Evolutionary conservation across 2,888 invertebrate genomes (phyloP).

Genomic region (Microplitis manilae): DNA sequence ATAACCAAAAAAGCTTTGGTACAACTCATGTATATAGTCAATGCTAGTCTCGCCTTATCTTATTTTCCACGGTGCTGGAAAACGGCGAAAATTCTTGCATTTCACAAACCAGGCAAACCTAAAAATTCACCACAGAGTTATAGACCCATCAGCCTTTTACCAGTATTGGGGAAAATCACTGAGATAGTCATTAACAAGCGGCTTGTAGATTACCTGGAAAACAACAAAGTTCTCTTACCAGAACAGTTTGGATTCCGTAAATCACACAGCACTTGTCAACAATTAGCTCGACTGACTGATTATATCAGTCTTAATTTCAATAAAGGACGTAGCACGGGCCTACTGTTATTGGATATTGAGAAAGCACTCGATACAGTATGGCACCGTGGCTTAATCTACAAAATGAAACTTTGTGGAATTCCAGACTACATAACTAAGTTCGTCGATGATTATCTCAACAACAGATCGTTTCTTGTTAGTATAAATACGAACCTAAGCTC

Average conservation of each 20-base stretch:
- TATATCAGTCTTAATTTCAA: no score
- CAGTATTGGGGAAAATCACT: no score
- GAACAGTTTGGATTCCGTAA: no score
- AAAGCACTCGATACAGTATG: slow-evolving; percentile 36
- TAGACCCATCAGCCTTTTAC: no score
- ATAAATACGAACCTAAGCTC: slow-evolving; percentile 44
- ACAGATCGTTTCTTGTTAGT: slow-evolving; percentile 52
- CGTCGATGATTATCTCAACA: slow-evolving; percentile 50
- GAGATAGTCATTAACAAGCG: no score
- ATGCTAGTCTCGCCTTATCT: neutral
- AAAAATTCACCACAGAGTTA: neutral
- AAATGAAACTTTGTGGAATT: slow-evolving; percentile 32
- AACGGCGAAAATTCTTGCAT: neutral
- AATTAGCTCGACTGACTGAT: no score
- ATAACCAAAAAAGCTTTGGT: neutral
- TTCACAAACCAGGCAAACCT: neutral
- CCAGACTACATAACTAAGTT: slow-evolving; percentile 45
- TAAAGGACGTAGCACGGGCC: slow-evolving; percentile 32
- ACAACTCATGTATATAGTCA: neutral
- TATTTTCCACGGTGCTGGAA: neutral
- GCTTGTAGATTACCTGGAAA: no score
- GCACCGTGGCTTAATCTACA: slow-evolving; percentile 49
- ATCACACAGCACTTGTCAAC: no score
- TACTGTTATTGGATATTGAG: slow-evolving; percentile 52
- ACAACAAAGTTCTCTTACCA: no score